Conservation (phyloP, 2,797 vertebrate genomes). For the Chanos chanos region DNA sequence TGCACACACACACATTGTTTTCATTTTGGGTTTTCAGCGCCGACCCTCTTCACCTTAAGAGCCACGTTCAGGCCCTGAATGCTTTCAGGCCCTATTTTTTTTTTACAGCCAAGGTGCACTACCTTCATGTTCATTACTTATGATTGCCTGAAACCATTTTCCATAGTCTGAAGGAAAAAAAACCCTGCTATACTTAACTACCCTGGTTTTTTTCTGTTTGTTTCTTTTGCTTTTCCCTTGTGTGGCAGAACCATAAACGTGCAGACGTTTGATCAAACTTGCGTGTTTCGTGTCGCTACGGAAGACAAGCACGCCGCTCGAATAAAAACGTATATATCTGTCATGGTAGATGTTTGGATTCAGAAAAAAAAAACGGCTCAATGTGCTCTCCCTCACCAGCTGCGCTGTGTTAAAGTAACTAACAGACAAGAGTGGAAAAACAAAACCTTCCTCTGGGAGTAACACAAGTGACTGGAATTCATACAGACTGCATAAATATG, state of each 20-base stretch:
- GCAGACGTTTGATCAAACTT: slow-evolving; percentile 28
- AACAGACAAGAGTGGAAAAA: neutral
- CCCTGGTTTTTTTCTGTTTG: no score
- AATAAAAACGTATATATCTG: neutral
- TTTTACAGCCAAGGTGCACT: slow-evolving; percentile 40
- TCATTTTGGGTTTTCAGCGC: slow-evolving; percentile 14
- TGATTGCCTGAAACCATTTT: slow-evolving; percentile 45
- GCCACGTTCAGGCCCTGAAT: slow-evolving; percentile 16
- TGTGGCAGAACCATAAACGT: slow-evolving; percentile 17
- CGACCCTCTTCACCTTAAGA: slow-evolving; percentile 18
- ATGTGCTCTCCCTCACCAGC: no score
- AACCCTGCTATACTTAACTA: slow-evolving; percentile 30
- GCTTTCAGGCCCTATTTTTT: slow-evolving; percentile 25
- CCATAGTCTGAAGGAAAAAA: slow-evolving; percentile 38
- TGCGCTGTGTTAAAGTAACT: no score
- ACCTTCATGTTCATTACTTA: slow-evolving; percentile 38
- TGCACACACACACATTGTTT: slow-evolving; percentile 32
- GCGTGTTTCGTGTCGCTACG: slow-evolving; percentile 18
- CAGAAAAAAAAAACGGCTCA: no score
- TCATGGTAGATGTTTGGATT: no score
- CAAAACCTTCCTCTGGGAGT: no score
- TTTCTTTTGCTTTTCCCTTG: slow-evolving; percentile 14
- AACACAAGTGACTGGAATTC: no score
- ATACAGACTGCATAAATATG: no score
- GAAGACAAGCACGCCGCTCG: slow-evolving; percentile 9